phyloP scores from a whole-genome alignment of 2,113 vertebrate genomes.

The Trematocara variabile region DNA sequence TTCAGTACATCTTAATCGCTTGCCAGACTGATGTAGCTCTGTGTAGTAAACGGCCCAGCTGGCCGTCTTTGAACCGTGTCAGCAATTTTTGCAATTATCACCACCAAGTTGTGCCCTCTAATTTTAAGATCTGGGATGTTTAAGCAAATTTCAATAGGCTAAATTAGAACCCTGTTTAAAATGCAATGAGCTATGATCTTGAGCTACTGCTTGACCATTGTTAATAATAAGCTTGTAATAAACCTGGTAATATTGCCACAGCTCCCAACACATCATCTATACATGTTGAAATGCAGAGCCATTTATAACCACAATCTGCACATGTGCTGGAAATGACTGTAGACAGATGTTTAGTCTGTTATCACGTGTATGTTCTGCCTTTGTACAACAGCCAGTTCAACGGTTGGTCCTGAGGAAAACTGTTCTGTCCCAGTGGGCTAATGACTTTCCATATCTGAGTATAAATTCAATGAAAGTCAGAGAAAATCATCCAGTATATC shows the following conservation, averaged over 20 bases:
- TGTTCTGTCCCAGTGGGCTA: background rate
- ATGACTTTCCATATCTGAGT: background rate
- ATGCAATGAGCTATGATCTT: background rate
- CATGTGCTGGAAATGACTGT: background rate
- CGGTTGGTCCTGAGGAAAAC: background rate
- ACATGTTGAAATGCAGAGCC: background rate
- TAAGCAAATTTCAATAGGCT: slow-evolving; percentile 12
- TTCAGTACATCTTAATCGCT: slow-evolving; percentile 50
- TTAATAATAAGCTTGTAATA: background rate
- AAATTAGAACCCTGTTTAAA: slow-evolving; percentile 8
- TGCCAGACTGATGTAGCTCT: slow-evolving; percentile 9
- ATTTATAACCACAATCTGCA: background rate
- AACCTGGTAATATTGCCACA: background rate
- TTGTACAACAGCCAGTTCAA: background rate
- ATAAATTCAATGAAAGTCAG: background rate
- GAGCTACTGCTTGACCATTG: background rate
- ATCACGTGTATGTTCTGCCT: background rate
- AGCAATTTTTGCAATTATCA: slow-evolving; percentile 15
- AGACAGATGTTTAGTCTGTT: background rate
- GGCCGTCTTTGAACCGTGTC: slow-evolving; percentile 22
- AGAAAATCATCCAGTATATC: background rate
- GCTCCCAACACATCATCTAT: background rate
- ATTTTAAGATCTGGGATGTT: slow-evolving; percentile 4
- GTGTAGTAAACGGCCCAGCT: slow-evolving; percentile 21
- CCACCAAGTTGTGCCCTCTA: slow-evolving; percentile 20